phyloP scores from a whole-genome alignment of 1,140 invertebrate species.

The Brachionus angularis region DNA sequence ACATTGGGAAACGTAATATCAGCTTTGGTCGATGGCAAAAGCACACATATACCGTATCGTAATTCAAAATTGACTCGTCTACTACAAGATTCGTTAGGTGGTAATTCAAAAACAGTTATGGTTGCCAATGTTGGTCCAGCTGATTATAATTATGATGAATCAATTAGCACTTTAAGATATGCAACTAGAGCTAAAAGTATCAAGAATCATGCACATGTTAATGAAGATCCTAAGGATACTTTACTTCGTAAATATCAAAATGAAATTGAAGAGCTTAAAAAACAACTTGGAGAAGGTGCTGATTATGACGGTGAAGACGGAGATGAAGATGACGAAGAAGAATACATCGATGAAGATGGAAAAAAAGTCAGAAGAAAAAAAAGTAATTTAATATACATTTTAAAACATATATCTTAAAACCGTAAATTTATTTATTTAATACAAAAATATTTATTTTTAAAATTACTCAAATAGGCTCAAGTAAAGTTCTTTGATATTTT shows the following conservation, averaged over 20 bases:
- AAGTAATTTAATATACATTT: slow-evolving; percentile 61
- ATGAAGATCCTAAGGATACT: slow-evolving; percentile 86
- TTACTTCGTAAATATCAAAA: slow-evolving; percentile 57
- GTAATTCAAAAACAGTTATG: slow-evolving; percentile 60
- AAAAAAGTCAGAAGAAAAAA: slow-evolving; percentile 58
- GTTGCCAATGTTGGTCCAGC: slow-evolving; percentile 57
- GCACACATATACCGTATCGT: slow-evolving; percentile 51
- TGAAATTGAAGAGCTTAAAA: slow-evolving; percentile 53
- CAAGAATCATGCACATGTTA: slow-evolving; percentile 88
- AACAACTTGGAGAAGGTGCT: slow-evolving; percentile 53
- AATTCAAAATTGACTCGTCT: slow-evolving; percentile 58
- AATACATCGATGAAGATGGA: slow-evolving; percentile 46
- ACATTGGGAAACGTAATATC: slow-evolving; percentile 92
- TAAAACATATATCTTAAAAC: slow-evolving; percentile 60
- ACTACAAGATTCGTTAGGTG: slow-evolving; percentile 54
- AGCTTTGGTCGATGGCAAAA: slow-evolving; percentile 68
- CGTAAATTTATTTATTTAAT: slow-evolving; percentile 60
- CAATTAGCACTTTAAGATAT: slow-evolving; percentile 66
- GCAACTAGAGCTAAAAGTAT: slow-evolving; percentile 93
- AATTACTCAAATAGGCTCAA: neutral
- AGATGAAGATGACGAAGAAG: neutral
- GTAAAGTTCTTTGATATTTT: slow-evolving; percentile 17
- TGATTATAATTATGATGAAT: slow-evolving; percentile 59
- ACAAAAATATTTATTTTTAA: slow-evolving; percentile 43
- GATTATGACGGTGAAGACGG: slow-evolving; percentile 4